Evolutionary conservation across 2,888 invertebrate species (phyloP).

Genomic region (Mantis religiosa): DNA sequence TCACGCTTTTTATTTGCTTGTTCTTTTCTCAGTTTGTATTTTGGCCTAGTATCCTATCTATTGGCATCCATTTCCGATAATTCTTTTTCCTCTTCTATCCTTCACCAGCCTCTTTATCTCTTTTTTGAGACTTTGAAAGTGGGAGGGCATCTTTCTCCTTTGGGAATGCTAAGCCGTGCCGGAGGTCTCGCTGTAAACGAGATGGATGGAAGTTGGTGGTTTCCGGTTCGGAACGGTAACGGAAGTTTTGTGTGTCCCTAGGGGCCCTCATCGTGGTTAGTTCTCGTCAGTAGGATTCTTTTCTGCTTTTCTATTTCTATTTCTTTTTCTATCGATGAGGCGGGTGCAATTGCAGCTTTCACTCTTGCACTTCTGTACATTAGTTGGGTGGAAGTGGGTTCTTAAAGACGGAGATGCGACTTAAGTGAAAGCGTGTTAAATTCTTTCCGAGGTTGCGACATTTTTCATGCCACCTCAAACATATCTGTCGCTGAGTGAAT

Average conservation of each 20-base stretch:
- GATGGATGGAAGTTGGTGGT: slow-evolving; percentile 26
- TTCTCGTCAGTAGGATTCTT: neutral
- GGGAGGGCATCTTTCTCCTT: neutral
- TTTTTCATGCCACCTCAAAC: no score
- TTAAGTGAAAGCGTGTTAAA: no score
- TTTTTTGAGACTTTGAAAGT: neutral
- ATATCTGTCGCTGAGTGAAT: no score
- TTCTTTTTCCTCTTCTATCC: neutral
- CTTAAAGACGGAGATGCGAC: no score
- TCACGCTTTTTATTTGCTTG: neutral
- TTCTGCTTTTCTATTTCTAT: neutral
- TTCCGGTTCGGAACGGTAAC: slow-evolving; percentile 25
- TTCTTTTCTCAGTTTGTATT: neutral
- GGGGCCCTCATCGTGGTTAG: neutral
- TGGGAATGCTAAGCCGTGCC: neutral
- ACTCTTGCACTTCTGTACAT: neutral
- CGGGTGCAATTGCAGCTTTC: neutral
- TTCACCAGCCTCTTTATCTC: neutral
- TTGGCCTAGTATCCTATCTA: neutral
- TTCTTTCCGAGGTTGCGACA: no score
- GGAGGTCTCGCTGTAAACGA: slow-evolving; percentile 20
- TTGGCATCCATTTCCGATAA: neutral
- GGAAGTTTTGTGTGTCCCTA: slow-evolving; percentile 7
- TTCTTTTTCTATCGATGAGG: neutral
- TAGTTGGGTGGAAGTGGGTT: no score